Percentiles rank a stretch among this genome's conserved stretches.
Evolutionary conservation across 2,888 invertebrate species (phyloP).

Genomic region (Chrysopilus asiliformis): DNA sequence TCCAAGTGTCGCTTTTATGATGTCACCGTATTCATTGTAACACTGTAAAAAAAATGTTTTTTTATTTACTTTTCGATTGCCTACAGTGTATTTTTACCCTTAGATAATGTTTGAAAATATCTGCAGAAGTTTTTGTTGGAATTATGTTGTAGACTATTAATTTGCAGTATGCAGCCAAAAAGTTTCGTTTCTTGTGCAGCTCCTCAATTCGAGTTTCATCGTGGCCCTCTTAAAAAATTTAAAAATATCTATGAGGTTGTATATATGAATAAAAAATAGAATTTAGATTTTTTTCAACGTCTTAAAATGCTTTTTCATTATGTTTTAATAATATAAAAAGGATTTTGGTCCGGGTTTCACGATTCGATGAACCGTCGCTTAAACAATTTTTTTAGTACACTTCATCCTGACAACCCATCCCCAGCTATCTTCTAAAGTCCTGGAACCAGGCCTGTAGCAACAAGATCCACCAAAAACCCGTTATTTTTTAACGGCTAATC

Average conservation of each 20-base stretch:
- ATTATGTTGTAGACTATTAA: constrained; percentile 95
- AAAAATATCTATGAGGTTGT: constrained; percentile 3
- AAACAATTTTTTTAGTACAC: too few relatives aligned
- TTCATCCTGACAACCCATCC: too few relatives aligned
- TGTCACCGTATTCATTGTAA: constrained; percentile 97
- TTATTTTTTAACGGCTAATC: too few relatives aligned
- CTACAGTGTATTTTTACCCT: too few relatives aligned
- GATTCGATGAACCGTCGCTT: too few relatives aligned
- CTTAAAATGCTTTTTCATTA: not conserved
- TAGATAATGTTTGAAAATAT: constrained; percentile 94
- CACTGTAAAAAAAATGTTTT: constrained; percentile 49
- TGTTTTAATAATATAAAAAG: constrained; percentile 13
- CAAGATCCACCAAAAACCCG: too few relatives aligned
- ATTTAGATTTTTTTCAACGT: constrained; percentile 1
- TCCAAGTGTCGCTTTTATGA: constrained; percentile 90
- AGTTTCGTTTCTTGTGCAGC: constrained; percentile 88
- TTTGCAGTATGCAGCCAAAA: constrained; percentile 94
- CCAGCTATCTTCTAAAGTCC: too few relatives aligned
- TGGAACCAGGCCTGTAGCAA: too few relatives aligned
- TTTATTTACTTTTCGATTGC: too few relatives aligned
- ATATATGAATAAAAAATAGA: not conserved
- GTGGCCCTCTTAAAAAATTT: constrained; percentile 54
- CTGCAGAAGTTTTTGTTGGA: constrained; percentile 80
- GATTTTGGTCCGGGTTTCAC: too few relatives aligned
- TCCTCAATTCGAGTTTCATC: constrained; percentile 97